Evolutionary conservation across 1,140 invertebrate genomes (phyloP).

Genomic region (Drosophila albomicans): DNA sequence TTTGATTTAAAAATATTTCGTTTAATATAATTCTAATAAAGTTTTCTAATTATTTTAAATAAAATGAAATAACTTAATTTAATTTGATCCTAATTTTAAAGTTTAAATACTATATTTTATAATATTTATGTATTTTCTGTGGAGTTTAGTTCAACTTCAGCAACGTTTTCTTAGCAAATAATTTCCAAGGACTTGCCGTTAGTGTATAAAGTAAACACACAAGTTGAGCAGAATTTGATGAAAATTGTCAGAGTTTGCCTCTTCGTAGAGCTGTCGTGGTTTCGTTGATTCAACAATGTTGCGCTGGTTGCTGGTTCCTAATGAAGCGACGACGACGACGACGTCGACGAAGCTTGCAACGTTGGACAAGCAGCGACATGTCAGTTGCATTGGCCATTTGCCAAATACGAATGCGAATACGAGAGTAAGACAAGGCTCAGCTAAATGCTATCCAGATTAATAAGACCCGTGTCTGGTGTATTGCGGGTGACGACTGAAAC

Average conservation of each 20-base stretch:
- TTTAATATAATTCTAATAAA: too few relatives aligned
- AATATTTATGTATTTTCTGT: too few relatives aligned
- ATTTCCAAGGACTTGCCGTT: background rate
- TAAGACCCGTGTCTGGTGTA: conserved; percentile 52
- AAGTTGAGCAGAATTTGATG: conserved; percentile 67
- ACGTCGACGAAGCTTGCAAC: conserved; percentile 12
- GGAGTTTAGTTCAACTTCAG: too few relatives aligned
- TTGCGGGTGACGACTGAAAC: conserved; percentile 36
- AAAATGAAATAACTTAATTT: too few relatives aligned
- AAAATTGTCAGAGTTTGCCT: conserved; percentile 79
- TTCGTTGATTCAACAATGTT: conserved; percentile 34
- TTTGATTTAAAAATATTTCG: too few relatives aligned
- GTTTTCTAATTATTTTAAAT: too few relatives aligned
- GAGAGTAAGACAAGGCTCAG: conserved; percentile 51
- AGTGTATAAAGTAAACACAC: conserved; percentile 37
- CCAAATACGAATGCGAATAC: conserved; percentile 69
- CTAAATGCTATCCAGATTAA: conserved; percentile 80
- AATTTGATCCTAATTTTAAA: too few relatives aligned
- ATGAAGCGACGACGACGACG: conserved; percentile 69
- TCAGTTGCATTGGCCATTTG: conserved; percentile 50
- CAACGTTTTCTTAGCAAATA: too few relatives aligned
- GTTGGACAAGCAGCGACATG: conserved; percentile 42
- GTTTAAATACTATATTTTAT: too few relatives aligned
- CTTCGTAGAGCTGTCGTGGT: conserved; percentile 43
- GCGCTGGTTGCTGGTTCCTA: conserved; percentile 59